Evolutionary conservation across 1,140 invertebrate species (phyloP), one percentile per base, ranked within the genome.

Genomic region (Pseudomyrmex sp.): DNA sequence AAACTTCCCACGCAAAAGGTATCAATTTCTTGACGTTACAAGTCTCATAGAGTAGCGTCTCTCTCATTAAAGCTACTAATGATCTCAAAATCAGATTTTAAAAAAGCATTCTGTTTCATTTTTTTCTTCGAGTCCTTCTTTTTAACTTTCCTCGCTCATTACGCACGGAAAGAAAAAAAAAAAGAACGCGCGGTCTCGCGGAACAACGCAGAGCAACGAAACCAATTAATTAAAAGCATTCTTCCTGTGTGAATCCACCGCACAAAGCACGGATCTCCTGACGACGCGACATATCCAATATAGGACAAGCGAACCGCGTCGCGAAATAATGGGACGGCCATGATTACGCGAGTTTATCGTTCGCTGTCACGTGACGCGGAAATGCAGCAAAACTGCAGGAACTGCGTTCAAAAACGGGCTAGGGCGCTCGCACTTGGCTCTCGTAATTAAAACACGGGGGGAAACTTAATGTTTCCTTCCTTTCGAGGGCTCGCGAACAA

Each of bases 401-500:
- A 26, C 70, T 74, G 70, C 76, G 69, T 86, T 84, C 74, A 89
- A 89, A 89, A 56, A 74, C 66, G 77, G 85, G 79, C 83, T 83
- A 83, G 87, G 82, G 83, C 75, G 44, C 77, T 88, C 80, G 79
- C 83, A 84, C 83, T 85, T 72, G 74, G 82, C 69, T 75, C 56
- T 86, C 82, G 88, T 88, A 91, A 90, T 91, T 91, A 91, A 91
- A 90, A 90, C 86, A 75, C 61, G 76, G 75, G 13, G 88, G 20
- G 62, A 83, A 88, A 91, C 85, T 89, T 90, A 91, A 88, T 88
- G 89, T 84, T 90, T 90, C 85, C 85, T 89, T 76, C 87, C 82
- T 68, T 61, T 65, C 58, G 65, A 86, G 77, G n/a, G 23, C 26
- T 74, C 73, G 35, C 54, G 20, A 68, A 61, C 61, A 85, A 73